Evolutionary conservation across 30 jellyfish, hydroid and myxozoan species (phyloP).

Genomic region (Chironex yamaguchii): DNA sequence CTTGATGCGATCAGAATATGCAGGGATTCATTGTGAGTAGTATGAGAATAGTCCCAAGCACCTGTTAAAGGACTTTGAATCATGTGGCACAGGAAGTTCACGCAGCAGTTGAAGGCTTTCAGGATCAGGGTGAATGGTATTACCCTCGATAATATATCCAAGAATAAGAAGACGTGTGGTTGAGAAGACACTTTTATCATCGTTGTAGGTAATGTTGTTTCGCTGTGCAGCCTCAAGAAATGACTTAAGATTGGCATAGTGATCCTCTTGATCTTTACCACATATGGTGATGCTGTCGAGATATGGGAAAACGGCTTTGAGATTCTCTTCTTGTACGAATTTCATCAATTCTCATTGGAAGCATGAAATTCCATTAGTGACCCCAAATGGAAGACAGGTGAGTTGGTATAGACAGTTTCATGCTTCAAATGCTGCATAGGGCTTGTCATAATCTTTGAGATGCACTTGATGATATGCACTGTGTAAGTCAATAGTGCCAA

Average conservation of each 20-base stretch:
- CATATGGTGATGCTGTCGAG: constrained; percentile 56
- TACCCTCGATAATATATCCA: constrained; percentile 30
- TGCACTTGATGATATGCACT: constrained; percentile 69
- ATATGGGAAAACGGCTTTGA: constrained; percentile 33
- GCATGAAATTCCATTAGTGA: constrained; percentile 68
- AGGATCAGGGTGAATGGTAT: constrained; percentile 30
- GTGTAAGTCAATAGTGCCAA: no score
- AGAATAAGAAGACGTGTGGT: constrained; percentile 16
- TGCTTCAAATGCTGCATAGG: constrained; percentile 51
- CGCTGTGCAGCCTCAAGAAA: constrained; percentile 66
- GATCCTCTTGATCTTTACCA: constrained; percentile 67
- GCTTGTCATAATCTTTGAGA: no score
- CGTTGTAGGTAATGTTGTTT: constrained; percentile 30
- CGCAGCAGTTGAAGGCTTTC: constrained; percentile 48
- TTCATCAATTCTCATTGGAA: constrained; percentile 31
- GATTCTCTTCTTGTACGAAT: constrained; percentile 20
- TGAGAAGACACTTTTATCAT: constrained; percentile 29
- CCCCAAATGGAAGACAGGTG: constrained; percentile 60
- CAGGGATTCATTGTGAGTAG: constrained; percentile 63
- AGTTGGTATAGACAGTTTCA: constrained; percentile 37
- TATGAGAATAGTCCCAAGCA: constrained; percentile 34
- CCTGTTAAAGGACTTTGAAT: constrained; percentile 40
- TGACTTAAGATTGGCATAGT: constrained; percentile 51
- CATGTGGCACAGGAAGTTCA: constrained; percentile 65
- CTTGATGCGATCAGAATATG: constrained; percentile 18